Conservation (phyloP, 2,888 invertebrate species). For the Fragum whitleyi region DNA sequence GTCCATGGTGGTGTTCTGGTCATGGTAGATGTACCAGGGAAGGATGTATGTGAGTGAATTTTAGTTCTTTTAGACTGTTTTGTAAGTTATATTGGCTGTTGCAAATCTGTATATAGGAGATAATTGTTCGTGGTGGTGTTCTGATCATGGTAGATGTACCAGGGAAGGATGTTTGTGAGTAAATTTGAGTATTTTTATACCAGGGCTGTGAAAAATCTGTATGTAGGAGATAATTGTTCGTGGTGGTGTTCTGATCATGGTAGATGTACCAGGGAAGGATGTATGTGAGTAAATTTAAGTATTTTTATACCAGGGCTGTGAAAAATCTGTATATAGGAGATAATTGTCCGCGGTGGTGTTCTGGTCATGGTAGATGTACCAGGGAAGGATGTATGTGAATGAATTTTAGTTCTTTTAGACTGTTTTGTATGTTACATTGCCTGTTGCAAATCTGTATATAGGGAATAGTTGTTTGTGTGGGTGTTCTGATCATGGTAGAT, state of each 20-base stretch:
- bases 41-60: conserved; percentile 16
- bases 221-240: conserved; percentile 84
- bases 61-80: too few species aligned
- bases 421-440: conserved; percentile 82
- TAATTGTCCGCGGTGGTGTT: conserved; percentile 82
- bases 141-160: conserved; percentile 84
- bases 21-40: conserved; percentile 83
- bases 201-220: conserved; percentile 84
- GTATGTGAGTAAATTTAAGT: too few species aligned
- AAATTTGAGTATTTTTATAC: conserved; percentile 36
- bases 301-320: too few species aligned
- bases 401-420: conserved; percentile 72
- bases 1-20: conserved; percentile 82
- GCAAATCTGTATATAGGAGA: conserved; percentile 84
- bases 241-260: conserved; percentile 84
- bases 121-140: conserved; percentile 82
- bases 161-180: conserved; percentile 52
- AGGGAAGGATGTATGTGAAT: conserved; percentile 81
- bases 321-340: conserved; percentile 84
- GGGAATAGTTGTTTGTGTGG: conserved; percentile 82
- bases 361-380: conserved; percentile 84
- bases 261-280: conserved; percentile 76
- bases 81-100: conserved; percentile 83
- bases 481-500: conserved; percentile 84
- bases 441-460: conserved; percentile 84